phyloP scores from a whole-genome alignment of 2,888 invertebrate species.

The Chloroclystis v-ata region DNA sequence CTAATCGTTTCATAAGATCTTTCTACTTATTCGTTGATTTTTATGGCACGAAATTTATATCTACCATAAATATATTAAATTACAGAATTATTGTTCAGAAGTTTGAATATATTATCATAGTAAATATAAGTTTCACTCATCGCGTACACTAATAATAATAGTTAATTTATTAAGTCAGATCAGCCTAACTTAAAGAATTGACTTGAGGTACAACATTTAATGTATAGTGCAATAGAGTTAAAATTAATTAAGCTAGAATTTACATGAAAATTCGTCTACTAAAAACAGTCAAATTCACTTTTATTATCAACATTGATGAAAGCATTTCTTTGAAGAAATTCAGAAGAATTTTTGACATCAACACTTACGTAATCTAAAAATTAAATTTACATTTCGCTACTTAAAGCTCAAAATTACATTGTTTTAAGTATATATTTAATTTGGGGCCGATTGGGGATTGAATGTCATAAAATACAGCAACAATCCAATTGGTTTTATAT shows the following conservation, averaged over 20 bases:
- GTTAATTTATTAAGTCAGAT: slow-evolving; percentile 12
- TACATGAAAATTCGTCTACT: slow-evolving; percentile 15
- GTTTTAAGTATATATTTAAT: slow-evolving; percentile 19
- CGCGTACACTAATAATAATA: slow-evolving; percentile 15
- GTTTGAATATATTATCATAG: background rate
- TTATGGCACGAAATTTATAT: slow-evolving; percentile 16
- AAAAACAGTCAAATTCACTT: slow-evolving; percentile 18
- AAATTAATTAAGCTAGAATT: slow-evolving; percentile 21
- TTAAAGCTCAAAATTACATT: slow-evolving; percentile 33
- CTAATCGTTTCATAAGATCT: slow-evolving; percentile 17
- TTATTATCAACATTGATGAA: slow-evolving; percentile 19
- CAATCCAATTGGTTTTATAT: slow-evolving; percentile 7
- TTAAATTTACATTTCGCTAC: slow-evolving; percentile 27
- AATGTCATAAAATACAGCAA: slow-evolving; percentile 7
- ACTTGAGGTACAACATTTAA: slow-evolving; percentile 19
- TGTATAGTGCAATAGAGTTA: slow-evolving; percentile 15
- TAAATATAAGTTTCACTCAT: slow-evolving; percentile 2
- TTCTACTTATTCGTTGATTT: slow-evolving; percentile 23
- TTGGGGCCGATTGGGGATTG: slow-evolving; percentile 19
- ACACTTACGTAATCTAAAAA: slow-evolving; percentile 22
- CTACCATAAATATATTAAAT: slow-evolving; percentile 3
- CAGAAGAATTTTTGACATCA: slow-evolving; percentile 10
- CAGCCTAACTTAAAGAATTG: slow-evolving; percentile 27
- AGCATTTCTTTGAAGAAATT: slow-evolving; percentile 14
- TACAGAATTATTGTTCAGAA: slow-evolving; percentile 23